Evolutionary conservation across 1,140 invertebrate species (phyloP), one percentile per base, ranked within the genome.

Genomic region (Bactericera cockerelli): DNA sequence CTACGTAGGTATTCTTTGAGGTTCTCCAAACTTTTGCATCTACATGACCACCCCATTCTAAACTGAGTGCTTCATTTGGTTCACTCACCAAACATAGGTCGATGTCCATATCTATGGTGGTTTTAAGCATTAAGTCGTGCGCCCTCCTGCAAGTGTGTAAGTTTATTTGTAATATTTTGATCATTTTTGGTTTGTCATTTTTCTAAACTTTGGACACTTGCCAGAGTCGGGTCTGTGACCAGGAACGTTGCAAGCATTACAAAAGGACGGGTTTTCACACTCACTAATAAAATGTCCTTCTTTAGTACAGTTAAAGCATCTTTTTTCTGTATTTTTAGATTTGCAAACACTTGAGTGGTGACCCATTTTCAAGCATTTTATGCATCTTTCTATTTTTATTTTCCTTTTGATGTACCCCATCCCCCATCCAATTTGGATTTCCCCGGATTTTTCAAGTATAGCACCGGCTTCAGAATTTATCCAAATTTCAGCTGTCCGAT

Each of bases 361-460:
- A n/a, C 42, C 42, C 42, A n/a, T 49, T 49, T 49, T 49, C 3
- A 49, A n/a, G 22, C 42, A 49, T 49, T 49, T 49, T 49, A 19
- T 49, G 42, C 42, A 49, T 49, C 42, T 4, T 49, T 49, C 42
- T 49, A 49, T n/a, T n/a, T 49, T 49, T 49, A 49, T 49, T 49
- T 49, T 49, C 42, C 42, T 49, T 49, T 49, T 49, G 42, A 49
- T 49, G 42, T 6, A 49, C 4, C 42, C 42, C 4, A 22, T 6
- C 4, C 42, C 42, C 42, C 42, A 49, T 4, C 42, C 42, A 49
- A 49, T 49, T 49, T 49, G 4, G n/a, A 49, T 4, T n/a, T 49
- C n/a, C 4, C 42, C 42, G 4, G n/a, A 4, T 49, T 49, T 49
- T 49, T 49, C 42, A 49, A 49, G 42, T n/a, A 6, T 49, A 6